Evolutionary conservation across 2,113 vertebrate species (phyloP).

Genomic region (Apeltes quadracus): DNA sequence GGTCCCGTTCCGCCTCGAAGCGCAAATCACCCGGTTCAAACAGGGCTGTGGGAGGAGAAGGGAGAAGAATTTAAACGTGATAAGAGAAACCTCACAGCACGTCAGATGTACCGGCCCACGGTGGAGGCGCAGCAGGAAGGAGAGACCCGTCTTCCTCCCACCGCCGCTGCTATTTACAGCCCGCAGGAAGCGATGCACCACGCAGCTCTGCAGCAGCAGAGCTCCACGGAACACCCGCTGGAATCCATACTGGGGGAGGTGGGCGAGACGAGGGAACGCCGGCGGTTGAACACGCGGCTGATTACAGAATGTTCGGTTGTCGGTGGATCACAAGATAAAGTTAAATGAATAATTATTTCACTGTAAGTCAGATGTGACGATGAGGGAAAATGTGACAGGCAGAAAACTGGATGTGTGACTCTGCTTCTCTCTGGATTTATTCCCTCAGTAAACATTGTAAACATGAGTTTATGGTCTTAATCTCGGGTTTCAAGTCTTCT

Average conservation of each 20-base stretch:
- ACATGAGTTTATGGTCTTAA: too few species aligned
- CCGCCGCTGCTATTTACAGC: constrained; percentile 37
- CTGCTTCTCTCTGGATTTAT: background rate
- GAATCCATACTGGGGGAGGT: background rate
- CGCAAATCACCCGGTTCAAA: constrained; percentile 81
- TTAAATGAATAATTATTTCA: background rate
- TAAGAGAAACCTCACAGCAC: background rate
- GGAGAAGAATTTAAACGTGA: background rate
- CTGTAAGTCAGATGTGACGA: background rate
- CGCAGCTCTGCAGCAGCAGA: background rate
- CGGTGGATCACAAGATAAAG: background rate
- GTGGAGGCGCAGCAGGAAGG: constrained; percentile 1
- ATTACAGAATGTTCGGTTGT: background rate
- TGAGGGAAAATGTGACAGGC: background rate
- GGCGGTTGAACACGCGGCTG: too few species aligned
- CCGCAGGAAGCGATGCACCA: constrained; percentile 14
- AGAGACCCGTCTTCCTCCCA: constrained; percentile 25
- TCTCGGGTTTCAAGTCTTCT: background rate
- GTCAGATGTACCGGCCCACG: constrained; percentile 14
- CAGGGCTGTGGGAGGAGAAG: constrained; percentile 67
- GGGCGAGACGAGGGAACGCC: background rate
- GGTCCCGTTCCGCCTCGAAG: constrained; percentile 76
- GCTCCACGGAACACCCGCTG: background rate
- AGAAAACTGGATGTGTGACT: too few species aligned
- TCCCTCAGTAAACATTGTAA: background rate